Percentiles rank a stretch among this genome's conserved stretches.
phyloP scores from a whole-genome alignment of 2,113 vertebrate species.

The Neoarius graeffei region DNA sequence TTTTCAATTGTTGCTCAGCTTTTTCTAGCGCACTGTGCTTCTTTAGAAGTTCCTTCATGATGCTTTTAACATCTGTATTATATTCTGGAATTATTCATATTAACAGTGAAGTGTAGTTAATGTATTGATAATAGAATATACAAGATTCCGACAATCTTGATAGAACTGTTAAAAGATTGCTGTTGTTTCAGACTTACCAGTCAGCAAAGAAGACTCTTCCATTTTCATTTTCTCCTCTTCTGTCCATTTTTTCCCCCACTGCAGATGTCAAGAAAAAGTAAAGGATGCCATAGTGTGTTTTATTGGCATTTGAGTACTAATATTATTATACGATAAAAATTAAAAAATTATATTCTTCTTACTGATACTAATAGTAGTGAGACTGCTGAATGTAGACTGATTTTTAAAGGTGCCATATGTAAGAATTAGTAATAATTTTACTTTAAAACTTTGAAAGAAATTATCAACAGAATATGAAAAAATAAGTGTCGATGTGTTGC shows the following conservation, averaged over 20 bases:
- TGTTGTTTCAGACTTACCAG: conserved; percentile 2
- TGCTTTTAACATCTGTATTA: conserved; percentile 11
- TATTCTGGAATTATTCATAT: background rate
- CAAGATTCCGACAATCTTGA: background rate
- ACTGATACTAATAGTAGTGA: background rate
- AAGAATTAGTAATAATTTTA: too few relatives aligned
- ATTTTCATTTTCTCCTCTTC: conserved; percentile 33
- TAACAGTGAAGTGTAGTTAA: background rate
- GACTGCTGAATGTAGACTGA: background rate
- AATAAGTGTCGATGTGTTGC: too few relatives aligned
- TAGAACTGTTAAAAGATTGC: background rate
- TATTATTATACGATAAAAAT: background rate
- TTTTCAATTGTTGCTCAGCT: background rate
- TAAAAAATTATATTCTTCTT: background rate
- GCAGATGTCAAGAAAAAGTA: background rate
- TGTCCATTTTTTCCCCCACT: conserved; percentile 32
- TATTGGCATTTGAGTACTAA: background rate
- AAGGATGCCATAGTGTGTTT: background rate
- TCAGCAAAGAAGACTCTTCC: conserved; percentile 17
- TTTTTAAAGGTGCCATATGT: too few relatives aligned
- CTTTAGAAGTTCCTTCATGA: conserved; percentile 10
- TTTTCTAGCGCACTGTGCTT: background rate
- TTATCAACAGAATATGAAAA: too few relatives aligned
- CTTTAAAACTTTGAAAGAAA: too few relatives aligned
- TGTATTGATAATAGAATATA: background rate